Conservation (phyloP, 1,140 invertebrate genomes). For the Eriosoma lanigerum region DNA sequence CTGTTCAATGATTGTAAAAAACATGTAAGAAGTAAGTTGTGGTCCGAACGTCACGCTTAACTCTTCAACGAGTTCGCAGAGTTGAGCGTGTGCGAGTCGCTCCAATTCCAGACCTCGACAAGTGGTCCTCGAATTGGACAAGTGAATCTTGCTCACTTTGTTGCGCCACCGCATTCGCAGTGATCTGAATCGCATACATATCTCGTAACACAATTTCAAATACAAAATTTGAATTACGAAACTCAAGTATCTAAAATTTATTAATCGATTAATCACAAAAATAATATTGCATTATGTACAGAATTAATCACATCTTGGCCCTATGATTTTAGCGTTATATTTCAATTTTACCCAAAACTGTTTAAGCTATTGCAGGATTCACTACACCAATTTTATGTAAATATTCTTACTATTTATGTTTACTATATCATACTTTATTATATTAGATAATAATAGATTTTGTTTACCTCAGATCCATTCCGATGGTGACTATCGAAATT, state of each 20-base stretch:
- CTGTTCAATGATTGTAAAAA: constrained; percentile 30
- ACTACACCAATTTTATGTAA: too few relatives aligned
- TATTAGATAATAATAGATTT: too few relatives aligned
- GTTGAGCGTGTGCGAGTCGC: constrained; percentile 31
- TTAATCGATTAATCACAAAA: too few relatives aligned
- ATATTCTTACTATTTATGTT: too few relatives aligned
- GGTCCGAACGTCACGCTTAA: not conserved
- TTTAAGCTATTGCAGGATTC: too few relatives aligned
- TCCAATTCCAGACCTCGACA: constrained; percentile 6
- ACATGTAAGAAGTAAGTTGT: constrained; percentile 12
- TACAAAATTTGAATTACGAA: constrained; percentile 29
- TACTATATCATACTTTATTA: too few relatives aligned
- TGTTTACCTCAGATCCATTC: constrained; percentile 13
- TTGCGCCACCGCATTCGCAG: constrained; percentile 21
- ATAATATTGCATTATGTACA: too few relatives aligned
- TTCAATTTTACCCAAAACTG: too few relatives aligned
- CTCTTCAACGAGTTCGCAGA: constrained; percentile 38
- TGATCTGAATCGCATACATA: constrained; percentile 19
- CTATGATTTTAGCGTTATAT: too few relatives aligned
- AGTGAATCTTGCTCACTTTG: not conserved
- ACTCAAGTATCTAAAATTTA: constrained; percentile 19
- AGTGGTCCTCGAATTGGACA: not conserved
- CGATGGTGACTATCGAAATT: not conserved
- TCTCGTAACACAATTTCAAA: constrained; percentile 28
- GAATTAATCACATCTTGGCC: too few relatives aligned